Evolutionary conservation across 37 sponge, comb jelly and placozoan genomes (phyloP), one percentile per base, ranked within the genome.

Genomic region (Halisarca cf. caerulea): DNA sequence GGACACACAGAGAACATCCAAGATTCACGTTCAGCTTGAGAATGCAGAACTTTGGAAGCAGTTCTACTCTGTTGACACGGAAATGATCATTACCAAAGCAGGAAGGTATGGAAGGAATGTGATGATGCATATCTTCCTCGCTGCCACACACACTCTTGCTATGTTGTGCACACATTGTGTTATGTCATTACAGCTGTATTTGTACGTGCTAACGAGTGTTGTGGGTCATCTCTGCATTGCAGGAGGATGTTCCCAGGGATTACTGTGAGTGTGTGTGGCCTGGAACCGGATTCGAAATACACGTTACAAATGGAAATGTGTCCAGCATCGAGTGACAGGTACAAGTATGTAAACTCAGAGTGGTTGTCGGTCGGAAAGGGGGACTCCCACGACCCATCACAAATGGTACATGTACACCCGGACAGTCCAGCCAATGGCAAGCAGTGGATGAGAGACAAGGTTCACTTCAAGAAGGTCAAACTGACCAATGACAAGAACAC

Each of bases 181-280:
- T n/a, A n/a, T n/a, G n/a, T n/a, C n/a, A n/a, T n/a, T n/a, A n/a
- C n/a, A n/a, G n/a, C 51, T 47, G 9, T 47, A 47, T 47, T 14
- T 47, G 51, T 47, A 47, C 51, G 51, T 47, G 51, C 11, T 47
- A 47, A 47, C 11, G 51, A 47, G 9, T 47, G 51, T 47, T 47
- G 9, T 47, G 51, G 6, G 51, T 6, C 11, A 47, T 47, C 51
- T 11, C 11, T 62, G 64, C 30, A 20, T 7, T 40, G 28, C 75
- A 97, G 97, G 89, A 64, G 95, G 39, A 97, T 97, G 97, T 97
- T 97, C 64, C 97, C 97, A 28, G 85, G 79, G 0, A 81, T 97
- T 0, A 68, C 64, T 30, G 55, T 84, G 6, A 59, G 79, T 37
- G 74, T 94, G 9, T 41, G 36, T 47, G 97, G 97, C 5, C 84